Evolutionary conservation across 2,113 vertebrate species (phyloP), one percentile per base, ranked within the genome.

Genomic region (Hemibagrus wyckioides): DNA sequence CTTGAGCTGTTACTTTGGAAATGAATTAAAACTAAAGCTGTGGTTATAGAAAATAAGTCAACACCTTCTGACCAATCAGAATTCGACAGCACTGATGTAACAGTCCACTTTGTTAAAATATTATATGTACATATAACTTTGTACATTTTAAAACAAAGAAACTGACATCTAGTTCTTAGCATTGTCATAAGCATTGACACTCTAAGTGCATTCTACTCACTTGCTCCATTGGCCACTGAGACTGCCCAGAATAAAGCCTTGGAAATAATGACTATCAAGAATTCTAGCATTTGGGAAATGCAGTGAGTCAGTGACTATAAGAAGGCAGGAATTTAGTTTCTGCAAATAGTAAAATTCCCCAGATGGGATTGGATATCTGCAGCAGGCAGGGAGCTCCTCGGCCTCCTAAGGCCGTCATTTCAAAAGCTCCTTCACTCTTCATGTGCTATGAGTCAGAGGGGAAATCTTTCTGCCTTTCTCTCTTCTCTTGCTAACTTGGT

Each of bases 401-500:
- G 39, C 44, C 75, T 85, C 76, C 84, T 79, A 76, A 80, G 77
- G 80, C 80, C 21, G 56, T 84, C 84, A 75, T 80, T 85, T 90
- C 81, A 86, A 84, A 90, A 83, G 41, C 44, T 65, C 23, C 69
- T 86, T 76, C 59, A 80, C 71, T 80, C 41, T 83, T 88, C 63
- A 71, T 80, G 57, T 88, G 83, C 76, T 90, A 33, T 80, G 65
- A 86, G 80, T 86, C 83, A 92, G 85, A 92, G 76, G 84, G 73
- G 73, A 30, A 91, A 89, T 90, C 76, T 88, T 90, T 91, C 89
- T 89, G 52, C 90, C 87, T 88, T 90, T 41, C 48, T 86, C 75
- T 80, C 33, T 75, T 89, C 82, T 88, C 56, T 89, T 85, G 83
- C 87, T 89, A 89, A 84, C 84, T 84, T 89, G 89, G 89, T 90